Evolutionary conservation across 2,113 vertebrate genomes (phyloP), one percentile per base, ranked within the genome.

Genomic region (Pelodiscus sinensis): DNA sequence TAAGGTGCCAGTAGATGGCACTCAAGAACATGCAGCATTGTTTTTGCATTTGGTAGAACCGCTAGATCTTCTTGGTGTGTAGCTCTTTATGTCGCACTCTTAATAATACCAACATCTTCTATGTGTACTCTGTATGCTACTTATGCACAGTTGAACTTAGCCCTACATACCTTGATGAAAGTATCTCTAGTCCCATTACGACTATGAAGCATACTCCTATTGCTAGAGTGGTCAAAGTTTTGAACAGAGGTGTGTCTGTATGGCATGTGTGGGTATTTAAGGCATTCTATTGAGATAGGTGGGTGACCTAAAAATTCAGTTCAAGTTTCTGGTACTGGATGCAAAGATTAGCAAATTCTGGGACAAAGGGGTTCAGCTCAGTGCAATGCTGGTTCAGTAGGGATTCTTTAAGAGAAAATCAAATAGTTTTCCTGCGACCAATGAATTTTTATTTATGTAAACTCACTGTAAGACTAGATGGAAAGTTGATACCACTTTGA

Each of bases 1-100:
- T 2, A 14, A 27, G 86, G 56, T 51, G 51, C 96, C 96, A 90
- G 95, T 29, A 96, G 96, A 89, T 95, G 96, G 95, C 96, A 96
- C 96, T 95, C 94, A 95, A 5, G 95, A 97, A 91, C 94, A 94
- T 52, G 73, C 93, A 1, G 58, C 77, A 71, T 55, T 1, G 79
- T 84, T 57, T 3, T 58, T 3, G 29, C 1, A 68, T 0, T 29
- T 1, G 1, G 0, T 3, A 0, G 65, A 35, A 51, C 22, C 16
- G n/a, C 62, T n/a, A n/a, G 19, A 38, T 24, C 8, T 16, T 1
- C 2, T 29, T 2, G 44, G 25, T 29, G 2, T 50, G 44, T 15
- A 52, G 84, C 75, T n/a, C 73, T 31, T 75, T 75, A 44, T 6
- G 6, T 24, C 19, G 5, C 14, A 38, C 22, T 25, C 4, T 38